phyloP scores from a whole-genome alignment of 1,140 invertebrate species.

The Lordiphosa stackelbergi region DNA sequence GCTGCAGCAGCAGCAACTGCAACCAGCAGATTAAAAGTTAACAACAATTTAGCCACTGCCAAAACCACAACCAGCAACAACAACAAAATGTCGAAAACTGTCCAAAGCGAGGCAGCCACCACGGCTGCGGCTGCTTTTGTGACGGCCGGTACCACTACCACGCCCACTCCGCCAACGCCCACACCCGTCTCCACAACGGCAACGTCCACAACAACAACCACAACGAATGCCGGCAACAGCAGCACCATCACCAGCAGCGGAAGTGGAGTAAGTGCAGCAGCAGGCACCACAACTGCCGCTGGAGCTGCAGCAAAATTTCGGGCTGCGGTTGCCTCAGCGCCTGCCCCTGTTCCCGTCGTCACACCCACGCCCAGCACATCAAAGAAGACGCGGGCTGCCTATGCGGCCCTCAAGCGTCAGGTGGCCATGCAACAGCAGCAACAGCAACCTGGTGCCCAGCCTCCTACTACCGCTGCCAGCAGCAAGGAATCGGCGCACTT shows the following conservation, averaged over 20 bases:
- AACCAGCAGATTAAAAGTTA: conserved; percentile 55
- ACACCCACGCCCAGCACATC: conserved; percentile 22
- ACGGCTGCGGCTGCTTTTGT: conserved; percentile 27
- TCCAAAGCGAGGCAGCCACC: conserved; percentile 39
- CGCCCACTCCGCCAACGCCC: conserved; percentile 36
- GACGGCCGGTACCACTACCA: conserved; percentile 47
- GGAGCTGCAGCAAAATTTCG: conserved; percentile 60
- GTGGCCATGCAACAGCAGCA: conserved; percentile 49
- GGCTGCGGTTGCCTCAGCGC: conserved; percentile 57
- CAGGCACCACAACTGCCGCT: conserved; percentile 29
- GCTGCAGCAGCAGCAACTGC: conserved; percentile 10
- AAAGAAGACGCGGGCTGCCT: conserved; percentile 56
- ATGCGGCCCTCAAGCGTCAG: conserved; percentile 56
- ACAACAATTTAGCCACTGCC: conserved; percentile 60
- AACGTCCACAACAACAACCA: conserved; percentile 36
- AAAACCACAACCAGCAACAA: conserved; percentile 40
- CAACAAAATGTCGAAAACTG: conserved; percentile 58
- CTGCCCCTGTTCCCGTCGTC: conserved; percentile 12
- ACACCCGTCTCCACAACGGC: conserved; percentile 40
- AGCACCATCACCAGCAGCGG: conserved; percentile 21
- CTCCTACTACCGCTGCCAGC: conserved; percentile 17
- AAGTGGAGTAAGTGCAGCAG: background rate
- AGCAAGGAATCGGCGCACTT: conserved; percentile 64
- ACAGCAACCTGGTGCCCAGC: conserved; percentile 26
- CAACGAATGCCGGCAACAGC: conserved; percentile 34